Base-by-base conservation (phyloP, 2,888 invertebrate genomes). In the Chouioia cunea region DNA sequence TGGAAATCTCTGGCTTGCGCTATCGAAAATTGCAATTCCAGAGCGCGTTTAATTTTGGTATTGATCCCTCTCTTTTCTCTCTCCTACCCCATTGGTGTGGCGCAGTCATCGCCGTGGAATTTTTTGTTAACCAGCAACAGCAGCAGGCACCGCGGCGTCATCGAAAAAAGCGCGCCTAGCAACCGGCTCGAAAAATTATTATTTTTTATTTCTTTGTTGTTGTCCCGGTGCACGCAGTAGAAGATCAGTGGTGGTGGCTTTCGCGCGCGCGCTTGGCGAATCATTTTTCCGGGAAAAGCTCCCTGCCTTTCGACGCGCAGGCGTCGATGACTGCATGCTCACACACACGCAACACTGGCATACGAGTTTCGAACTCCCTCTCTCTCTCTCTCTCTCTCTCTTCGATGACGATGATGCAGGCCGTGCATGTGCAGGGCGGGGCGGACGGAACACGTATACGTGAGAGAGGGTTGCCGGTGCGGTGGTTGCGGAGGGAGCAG, bases 381-480 rank as follows among this genome's bases (percentile, higher is more conserved):
- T 10, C 36, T 36, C 36, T 6, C 50, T 18, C 50, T 8, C 52
- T 46, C 16, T 12, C 54, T 15, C 36, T 18, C 44, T 27, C n/a
- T 58, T 54, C 15, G 65, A 54, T 46, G 44, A 53, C 46, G 48
- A 46, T 59, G 56, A 43, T 73, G 36, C 52, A 16, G 52, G 43
- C 48, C 57, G 50, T 50, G 65, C 15, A 65, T 46, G 44, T 36
- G 22, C 44, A 23, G n/a, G 56, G n/a, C 22, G 53, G 50, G 16
- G 18, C 50, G 18, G 50, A 50, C 50, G 36, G 36, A 10, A 36
- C 36, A 36, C 36, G 36, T 74, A 75, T 76, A 77, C 74, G 76
- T 74, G 75, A 67, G 77, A 71, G 74, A 71, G 76, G 69, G 75
- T 73, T 73, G 75, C 36, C 36, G 36, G 36, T 12, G 36, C 36